A percentile compares a stretch with the other conserved stretches of the same genome.
Evolutionary conservation across 2,888 invertebrate genomes (phyloP).

Genomic region (Candidula unifasciata): DNA sequence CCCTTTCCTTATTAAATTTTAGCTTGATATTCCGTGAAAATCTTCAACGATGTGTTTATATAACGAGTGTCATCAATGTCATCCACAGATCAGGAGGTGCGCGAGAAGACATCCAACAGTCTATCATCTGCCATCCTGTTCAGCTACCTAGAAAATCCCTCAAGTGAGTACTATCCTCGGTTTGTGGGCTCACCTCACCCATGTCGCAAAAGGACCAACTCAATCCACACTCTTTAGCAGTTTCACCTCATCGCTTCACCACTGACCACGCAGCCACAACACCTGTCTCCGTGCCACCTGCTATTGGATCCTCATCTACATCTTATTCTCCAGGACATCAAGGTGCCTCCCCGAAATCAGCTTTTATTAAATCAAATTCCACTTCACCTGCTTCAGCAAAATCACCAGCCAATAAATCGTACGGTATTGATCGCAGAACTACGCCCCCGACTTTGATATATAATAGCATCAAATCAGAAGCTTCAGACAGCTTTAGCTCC

Average conservation of each 20-base stretch:
- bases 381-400: slow-evolving; percentile 3
- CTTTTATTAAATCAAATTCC: background rate
- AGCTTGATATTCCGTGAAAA: too few species aligned
- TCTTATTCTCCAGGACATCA: background rate
- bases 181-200: slow-evolving; percentile 18
- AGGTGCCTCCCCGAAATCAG: background rate
- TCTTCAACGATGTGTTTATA: too few species aligned
- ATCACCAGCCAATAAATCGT: background rate
- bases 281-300: background rate
- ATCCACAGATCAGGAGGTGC: background rate
- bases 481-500: background rate
- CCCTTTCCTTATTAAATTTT: too few species aligned
- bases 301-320: slow-evolving; percentile 4
- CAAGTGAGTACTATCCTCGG: background rate
- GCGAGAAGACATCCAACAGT: background rate
- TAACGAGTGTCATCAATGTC: background rate
- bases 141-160: too few species aligned
- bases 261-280: background rate
- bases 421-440: background rate
- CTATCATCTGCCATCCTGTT: background rate
- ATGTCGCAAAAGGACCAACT: slow-evolving; percentile 39
- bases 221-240: slow-evolving; percentile 23
- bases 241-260: slow-evolving; percentile 21
- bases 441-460: slow-evolving; percentile 1
- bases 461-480: slow-evolving; percentile 16